A percentile compares a stretch with the other conserved stretches of the same genome.
These are phyloP conservation scores for Tragulus kanchil DNA, from an alignment of 2,113 vertebrate species.

Conservation along the genomic window DNA sequence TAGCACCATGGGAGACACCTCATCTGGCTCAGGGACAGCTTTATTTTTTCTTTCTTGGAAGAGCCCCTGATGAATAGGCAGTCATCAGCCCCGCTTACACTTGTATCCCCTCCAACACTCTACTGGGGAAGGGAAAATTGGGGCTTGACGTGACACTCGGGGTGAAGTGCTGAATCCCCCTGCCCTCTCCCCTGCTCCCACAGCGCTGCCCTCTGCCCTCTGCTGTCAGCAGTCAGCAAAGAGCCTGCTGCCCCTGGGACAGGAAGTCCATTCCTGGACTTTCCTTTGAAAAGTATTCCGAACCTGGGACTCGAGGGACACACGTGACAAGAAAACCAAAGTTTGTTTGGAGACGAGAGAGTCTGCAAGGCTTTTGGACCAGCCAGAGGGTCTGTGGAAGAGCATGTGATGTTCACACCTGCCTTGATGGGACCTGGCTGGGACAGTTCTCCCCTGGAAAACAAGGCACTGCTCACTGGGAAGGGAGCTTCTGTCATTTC, in stretches of 20 bases:
- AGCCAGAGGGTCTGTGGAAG: background rate
- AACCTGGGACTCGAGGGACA: accelerated
- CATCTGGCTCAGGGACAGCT: background rate
- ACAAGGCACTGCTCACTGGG: accelerated
- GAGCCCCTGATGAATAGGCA: background rate
- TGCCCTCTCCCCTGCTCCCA: accelerated
- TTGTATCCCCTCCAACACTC: background rate
- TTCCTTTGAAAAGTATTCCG: too few species aligned
- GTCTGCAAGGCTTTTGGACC: accelerated
- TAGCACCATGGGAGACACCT: too few species aligned
- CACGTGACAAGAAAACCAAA: accelerated
- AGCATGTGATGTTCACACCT: accelerated
- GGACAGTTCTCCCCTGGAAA: background rate
- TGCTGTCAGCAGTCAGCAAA: accelerated
- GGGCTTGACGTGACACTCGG: accelerated
- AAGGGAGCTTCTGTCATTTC: background rate
- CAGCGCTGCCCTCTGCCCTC: accelerated
- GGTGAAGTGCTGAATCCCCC: background rate
- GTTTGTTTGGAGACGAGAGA: background rate
- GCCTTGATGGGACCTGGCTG: accelerated
- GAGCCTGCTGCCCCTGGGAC: accelerated
- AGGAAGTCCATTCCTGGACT: background rate
- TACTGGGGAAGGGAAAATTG: background rate
- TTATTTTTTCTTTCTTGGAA: background rate
- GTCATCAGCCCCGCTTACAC: accelerated